Evolutionary conservation across 1,140 invertebrate species (phyloP), one percentile per base, ranked within the genome.

Genomic region (Manduca sexta): DNA sequence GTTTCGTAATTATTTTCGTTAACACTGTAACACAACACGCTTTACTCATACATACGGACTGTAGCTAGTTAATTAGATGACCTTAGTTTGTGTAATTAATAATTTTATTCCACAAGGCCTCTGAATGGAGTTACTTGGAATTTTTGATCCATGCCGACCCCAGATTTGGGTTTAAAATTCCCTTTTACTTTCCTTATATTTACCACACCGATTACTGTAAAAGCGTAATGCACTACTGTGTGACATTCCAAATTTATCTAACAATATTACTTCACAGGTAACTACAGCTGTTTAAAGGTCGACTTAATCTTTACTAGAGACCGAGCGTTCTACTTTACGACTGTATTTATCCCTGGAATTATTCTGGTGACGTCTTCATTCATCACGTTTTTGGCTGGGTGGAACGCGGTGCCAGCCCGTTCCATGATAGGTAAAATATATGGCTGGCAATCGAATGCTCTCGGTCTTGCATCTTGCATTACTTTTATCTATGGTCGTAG

Each of bases 301-400:
- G 90, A 94, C 74, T 86, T 95, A 64, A 92, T 92, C 63, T 94
- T 94, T 86, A 93, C 92, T 31, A 88, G 93, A 79, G 93, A 94
- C 86, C 89, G 93, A 88, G 92, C 92, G 67, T 95, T 94, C 86
- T 95, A 95, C 89, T 95, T 95, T 88, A 95, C 93, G 60, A 95
- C 94, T 64, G 94, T 96, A 71, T 96, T 96, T 90, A 95, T 95
- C 76, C 94, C 94, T 49, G 94, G 94, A 66, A 95, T 95, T 71
- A 95, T 96, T 78, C 89, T 96, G 81, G 94, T 96, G 69, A 95
- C 94, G 59, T 95, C 93, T 73, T 95, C 94, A 51, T 96, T 95
- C 90, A 95, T 96, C 85, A 95, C 94, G 61, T 96, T 96, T 87
- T 96, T 94, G 94, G 89, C 96, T 69, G 94, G 96, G 86, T 95